Percentiles rank a stretch among this genome's conserved stretches.
These are phyloP conservation scores for Tillus elongatus DNA, from an alignment of 2,888 invertebrate species.

Conservation along the genomic window DNA sequence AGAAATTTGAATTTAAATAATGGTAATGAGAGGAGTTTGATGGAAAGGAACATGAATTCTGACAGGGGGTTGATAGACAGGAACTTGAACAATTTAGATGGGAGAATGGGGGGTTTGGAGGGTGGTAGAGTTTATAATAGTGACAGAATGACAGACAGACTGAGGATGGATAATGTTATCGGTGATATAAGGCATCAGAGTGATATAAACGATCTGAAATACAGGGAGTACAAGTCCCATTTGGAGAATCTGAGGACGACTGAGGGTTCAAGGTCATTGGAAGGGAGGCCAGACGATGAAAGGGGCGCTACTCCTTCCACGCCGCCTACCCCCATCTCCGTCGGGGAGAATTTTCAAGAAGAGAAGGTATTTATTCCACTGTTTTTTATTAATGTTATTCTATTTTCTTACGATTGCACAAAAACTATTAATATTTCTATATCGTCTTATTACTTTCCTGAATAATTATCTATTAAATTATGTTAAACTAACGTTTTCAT, in stretches of 20 bases:
- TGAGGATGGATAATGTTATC: slow-evolving; percentile 20
- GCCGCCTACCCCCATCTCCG: slow-evolving; percentile 43
- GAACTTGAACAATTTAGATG: slow-evolving; percentile 24
- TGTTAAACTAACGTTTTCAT: no score
- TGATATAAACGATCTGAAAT: slow-evolving; percentile 38
- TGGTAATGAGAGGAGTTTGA: slow-evolving; percentile 23
- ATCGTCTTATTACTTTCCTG: no score
- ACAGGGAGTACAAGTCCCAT: slow-evolving; percentile 40
- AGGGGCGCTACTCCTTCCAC: slow-evolving; percentile 40
- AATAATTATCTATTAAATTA: no score
- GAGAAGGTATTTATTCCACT: slow-evolving; percentile 44
- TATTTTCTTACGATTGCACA: no score
- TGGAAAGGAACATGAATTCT: slow-evolving; percentile 34
- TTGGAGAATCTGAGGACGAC: slow-evolving; percentile 39
- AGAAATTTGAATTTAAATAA: slow-evolving; percentile 11
- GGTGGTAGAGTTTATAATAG: slow-evolving; percentile 16
- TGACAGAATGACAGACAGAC: slow-evolving; percentile 20
- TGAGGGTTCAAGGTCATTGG: slow-evolving; percentile 30
- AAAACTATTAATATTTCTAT: no score
- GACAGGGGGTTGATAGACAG: slow-evolving; percentile 16
- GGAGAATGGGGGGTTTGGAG: slow-evolving; percentile 6
- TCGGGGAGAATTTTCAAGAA: slow-evolving; percentile 41
- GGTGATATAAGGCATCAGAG: slow-evolving; percentile 24
- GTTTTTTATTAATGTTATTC: no score
- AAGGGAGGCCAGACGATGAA: slow-evolving; percentile 31